A percentile compares a stretch with the other conserved stretches of the same genome.
Evolutionary conservation across 2,888 invertebrate species (phyloP).

Genomic region (Ormyrus rosae): DNA sequence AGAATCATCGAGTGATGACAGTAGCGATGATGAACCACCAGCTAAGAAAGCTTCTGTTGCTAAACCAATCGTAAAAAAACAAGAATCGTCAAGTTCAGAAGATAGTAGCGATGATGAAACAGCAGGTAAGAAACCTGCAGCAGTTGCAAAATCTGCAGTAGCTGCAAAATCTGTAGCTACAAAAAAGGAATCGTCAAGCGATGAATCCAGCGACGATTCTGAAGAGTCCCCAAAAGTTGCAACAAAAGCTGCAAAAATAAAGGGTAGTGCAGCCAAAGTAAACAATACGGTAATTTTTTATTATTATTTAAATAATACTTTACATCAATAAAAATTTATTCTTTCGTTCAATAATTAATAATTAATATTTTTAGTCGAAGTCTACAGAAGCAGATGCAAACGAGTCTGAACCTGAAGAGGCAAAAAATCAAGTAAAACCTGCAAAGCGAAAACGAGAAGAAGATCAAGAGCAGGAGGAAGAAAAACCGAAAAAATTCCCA

Average conservation of each 20-base stretch:
- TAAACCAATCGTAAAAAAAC: slow-evolving; percentile 53
- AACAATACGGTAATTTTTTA: slow-evolving; percentile 17
- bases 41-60: slow-evolving; percentile 55
- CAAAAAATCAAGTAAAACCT: slow-evolving; percentile 61
- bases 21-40: slow-evolving; percentile 58
- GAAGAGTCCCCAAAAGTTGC: slow-evolving; percentile 60
- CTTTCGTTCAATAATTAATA: neutral
- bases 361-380: neutral
- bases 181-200: slow-evolving; percentile 62
- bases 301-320: neutral
- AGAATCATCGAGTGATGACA: slow-evolving; percentile 58
- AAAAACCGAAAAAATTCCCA: slow-evolving; percentile 66
- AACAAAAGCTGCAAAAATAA: slow-evolving; percentile 43
- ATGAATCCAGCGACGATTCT: slow-evolving; percentile 67
- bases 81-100: slow-evolving; percentile 62
- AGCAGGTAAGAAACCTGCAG: slow-evolving; percentile 57
- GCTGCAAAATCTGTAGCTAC: slow-evolving; percentile 12
- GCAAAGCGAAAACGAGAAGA: slow-evolving; percentile 71
- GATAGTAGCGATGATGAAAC: slow-evolving; percentile 60
- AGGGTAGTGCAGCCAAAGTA: neutral
- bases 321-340: neutral
- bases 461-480: slow-evolving; percentile 67
- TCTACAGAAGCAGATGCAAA: slow-evolving; percentile 57
- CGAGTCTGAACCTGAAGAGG: slow-evolving; percentile 61
- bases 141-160: slow-evolving; percentile 59